Evolutionary conservation across 2,113 vertebrate species (phyloP), one percentile per base, ranked within the genome.

Genomic region (Trochalopteron elliotii): DNA sequence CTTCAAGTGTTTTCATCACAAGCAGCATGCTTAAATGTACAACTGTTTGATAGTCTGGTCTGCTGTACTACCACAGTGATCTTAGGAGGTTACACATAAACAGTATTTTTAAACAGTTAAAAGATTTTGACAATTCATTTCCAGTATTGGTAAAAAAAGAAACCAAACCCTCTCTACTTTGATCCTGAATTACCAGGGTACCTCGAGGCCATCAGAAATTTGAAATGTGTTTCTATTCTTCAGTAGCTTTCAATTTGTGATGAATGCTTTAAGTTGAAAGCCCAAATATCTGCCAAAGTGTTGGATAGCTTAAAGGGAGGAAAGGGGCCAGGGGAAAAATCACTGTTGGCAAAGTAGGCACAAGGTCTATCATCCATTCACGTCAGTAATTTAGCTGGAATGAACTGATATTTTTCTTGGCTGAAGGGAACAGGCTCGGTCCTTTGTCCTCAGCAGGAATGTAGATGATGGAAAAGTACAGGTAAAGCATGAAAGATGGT

Each of bases 1-100:
- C 78, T 96, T 94, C 69, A 91, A 93, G 76, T 90, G 65, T 91
- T 94, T 83, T n/a, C 60, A 17, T 70, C 67, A 59, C 39, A 89
- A 87, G 56, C 80, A 93, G 86, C 71, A 81, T 37, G 60, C 68
- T 90, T 67, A 64, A 87, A 78, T 0, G 0, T 49, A 89, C 69
- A 93, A 69, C 76, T 61, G 3, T 83, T 47, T 61, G 72, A 84
- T 83, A 89, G 87, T 85, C 85, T 69, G 63, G 70, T 70, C 61
- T 87, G 83, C 76, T 67, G 55, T 76, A 60, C 39, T 57, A 59
- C 61, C 91, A 85, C 70, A 83, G 89, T 83, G 84, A 88, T 84
- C 90, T 93, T 31, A 83, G n/a, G 15, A 89, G 69, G 56, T 72
- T 53, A 86, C 67, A 89, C 22, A 61, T 27, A 77, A 71, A 86